Base-by-base conservation (phyloP, 2,113 vertebrate genomes). In the Oostethus manadensis region DNA sequence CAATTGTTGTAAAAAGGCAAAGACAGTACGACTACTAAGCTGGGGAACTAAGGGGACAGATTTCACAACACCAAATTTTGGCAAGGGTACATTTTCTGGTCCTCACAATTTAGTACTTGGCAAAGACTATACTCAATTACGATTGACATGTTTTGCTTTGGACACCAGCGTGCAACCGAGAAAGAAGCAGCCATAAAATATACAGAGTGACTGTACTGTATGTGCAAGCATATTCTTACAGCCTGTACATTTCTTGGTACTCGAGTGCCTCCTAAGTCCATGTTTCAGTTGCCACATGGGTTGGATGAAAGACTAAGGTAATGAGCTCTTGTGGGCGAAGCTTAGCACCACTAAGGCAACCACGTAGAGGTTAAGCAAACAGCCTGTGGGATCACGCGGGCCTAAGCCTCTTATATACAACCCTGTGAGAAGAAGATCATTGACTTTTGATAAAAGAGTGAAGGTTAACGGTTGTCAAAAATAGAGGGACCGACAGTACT, bases 341-440 rank as follows among this genome's bases (percentile, higher is more conserved):
- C 77, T 83, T 78, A 79, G 77, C 35, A 10, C 18, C 35, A 71
- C 68, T 51, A 68, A 65, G 58, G 70, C 75, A 51, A 77, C 72
- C 76, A 82, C 58, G 62, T 74, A 79, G 79, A 84, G 79, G 82
- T 84, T 84, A 86, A 82, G 70, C 75, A 88, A 86, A 83, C 85
- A 84, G 70, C 57, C 71, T 26, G 73, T 2, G 68, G 79, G 84
- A 83, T 88, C 87, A 86, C 80, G 64, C 51, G 74, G 72, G 54
- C 64, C 76, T 86, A 87, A 87, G 86, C 86, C 74, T 86, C 86
- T 86, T 82, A 81, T 63, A 48, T 10, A 58, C 66, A 68, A 69
- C 77, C 70, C 74, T 71, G 70, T 67, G 68, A 84, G 66, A 66
- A 80, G 82, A 74, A 87, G 79, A 84, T 84, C 85, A 84, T 79